phyloP scores from a whole-genome alignment of 2,888 invertebrate genomes.

The Bugula neritina region DNA sequence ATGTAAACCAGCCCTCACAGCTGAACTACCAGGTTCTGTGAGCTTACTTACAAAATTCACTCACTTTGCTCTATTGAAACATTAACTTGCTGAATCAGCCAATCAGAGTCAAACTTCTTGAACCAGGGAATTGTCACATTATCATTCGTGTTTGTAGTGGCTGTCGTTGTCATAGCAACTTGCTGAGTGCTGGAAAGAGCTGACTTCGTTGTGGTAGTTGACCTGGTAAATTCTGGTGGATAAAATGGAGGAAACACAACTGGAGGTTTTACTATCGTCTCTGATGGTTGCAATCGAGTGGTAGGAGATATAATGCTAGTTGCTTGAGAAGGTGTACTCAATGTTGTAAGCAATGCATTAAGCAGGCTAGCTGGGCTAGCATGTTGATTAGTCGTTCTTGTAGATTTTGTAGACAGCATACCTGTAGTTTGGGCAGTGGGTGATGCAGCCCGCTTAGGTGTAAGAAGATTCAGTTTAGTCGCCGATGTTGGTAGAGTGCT shows the following conservation, averaged over 20 bases:
- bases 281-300: too few species aligned
- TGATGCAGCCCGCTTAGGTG: neutral
- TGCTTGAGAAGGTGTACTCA: neutral
- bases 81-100: slow-evolving; percentile 8
- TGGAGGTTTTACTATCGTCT: too few species aligned
- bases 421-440: neutral
- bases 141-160: neutral
- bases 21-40: too few species aligned
- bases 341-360: neutral
- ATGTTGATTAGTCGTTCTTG: neutral
- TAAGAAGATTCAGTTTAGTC: neutral
- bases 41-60: too few species aligned
- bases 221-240: slow-evolving; percentile 5
- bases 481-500: neutral
- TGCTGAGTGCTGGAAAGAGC: neutral
- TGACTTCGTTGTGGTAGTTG: neutral
- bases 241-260: slow-evolving; percentile 3
- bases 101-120: neutral
- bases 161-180: neutral
- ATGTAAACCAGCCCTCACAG: too few species aligned
- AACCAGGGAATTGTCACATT: neutral
- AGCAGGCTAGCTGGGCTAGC: neutral
- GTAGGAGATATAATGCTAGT: neutral
- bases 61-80: neutral
- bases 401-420: neutral